These are phyloP conservation scores for Mola mola DNA, from an alignment of 2,113 vertebrate species.

Conservation along the genomic window DNA sequence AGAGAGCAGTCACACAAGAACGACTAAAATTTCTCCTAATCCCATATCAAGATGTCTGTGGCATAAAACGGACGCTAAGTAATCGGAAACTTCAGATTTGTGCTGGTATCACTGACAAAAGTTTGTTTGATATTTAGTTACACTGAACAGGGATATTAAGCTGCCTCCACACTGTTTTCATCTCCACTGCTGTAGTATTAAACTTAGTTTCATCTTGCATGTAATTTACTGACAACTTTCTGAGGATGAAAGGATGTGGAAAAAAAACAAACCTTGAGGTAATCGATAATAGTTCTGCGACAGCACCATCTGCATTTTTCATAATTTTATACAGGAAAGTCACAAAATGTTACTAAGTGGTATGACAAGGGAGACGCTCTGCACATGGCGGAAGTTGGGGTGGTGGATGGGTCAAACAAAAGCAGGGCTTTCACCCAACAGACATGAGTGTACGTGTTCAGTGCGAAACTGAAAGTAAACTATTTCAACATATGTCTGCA, in stretches of 20 bases:
- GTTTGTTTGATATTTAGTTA: background rate
- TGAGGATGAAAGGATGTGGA: background rate
- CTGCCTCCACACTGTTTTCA: background rate
- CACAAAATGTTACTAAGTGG: no score
- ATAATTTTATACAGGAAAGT: no score
- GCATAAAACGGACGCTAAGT: slow-evolving; percentile 28
- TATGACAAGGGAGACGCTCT: no score
- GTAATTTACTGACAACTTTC: background rate
- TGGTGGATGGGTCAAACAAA: no score
- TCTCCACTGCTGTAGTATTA: background rate
- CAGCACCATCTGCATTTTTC: no score
- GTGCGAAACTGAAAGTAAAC: no score
- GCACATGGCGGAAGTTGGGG: no score
- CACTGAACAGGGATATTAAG: background rate
- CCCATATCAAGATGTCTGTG: slow-evolving; percentile 48
- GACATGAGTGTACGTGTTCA: no score
- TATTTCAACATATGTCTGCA: no score
- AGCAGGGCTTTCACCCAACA: no score
- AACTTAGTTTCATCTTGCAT: slow-evolving; percentile 1
- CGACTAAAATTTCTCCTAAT: slow-evolving; percentile 50
- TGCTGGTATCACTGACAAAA: slow-evolving; percentile 32
- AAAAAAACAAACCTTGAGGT: no score
- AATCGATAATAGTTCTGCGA: no score
- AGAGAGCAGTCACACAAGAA: slow-evolving; percentile 37
- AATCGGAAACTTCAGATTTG: slow-evolving; percentile 55